These are phyloP conservation scores for Sitophilus oryzae DNA, from an alignment of 1,140 invertebrate species.

Conservation along the genomic window DNA sequence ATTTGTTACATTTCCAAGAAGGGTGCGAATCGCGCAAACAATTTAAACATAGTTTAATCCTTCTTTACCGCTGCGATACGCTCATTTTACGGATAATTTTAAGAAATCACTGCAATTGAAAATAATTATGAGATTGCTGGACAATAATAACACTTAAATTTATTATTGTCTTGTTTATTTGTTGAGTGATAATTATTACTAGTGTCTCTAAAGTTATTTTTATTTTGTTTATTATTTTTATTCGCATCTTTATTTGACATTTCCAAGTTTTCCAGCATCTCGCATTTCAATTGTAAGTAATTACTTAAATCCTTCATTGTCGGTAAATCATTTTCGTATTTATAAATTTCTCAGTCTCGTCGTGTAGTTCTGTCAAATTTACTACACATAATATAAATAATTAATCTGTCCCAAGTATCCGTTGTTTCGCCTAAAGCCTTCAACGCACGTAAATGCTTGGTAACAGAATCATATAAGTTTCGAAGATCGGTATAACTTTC, in stretches of 20 bases:
- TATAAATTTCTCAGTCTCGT: constrained; percentile 25
- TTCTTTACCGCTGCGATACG: constrained; percentile 16
- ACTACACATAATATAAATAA: constrained; percentile 15
- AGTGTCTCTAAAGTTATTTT: constrained; percentile 1
- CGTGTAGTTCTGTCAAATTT: constrained; percentile 23
- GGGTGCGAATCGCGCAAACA: too few species aligned
- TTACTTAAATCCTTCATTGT: constrained; percentile 11
- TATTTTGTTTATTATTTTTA: constrained; percentile 1
- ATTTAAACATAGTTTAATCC: too few species aligned
- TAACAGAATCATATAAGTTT: constrained; percentile 5
- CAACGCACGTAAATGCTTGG: constrained; percentile 10
- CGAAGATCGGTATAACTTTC: constrained; percentile 7
- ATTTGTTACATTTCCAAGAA: too few species aligned
- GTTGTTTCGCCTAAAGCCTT: constrained; percentile 7
- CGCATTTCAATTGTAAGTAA: constrained; percentile 3
- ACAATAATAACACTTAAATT: constrained; percentile 6
- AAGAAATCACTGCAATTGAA: constrained; percentile 10
- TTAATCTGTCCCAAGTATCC: constrained; percentile 3
- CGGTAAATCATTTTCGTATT: constrained; percentile 2
- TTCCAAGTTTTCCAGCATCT: neutral
- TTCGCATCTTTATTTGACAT: too few species aligned
- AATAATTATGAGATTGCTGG: constrained; percentile 4
- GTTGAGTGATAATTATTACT: neutral
- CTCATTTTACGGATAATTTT: constrained; percentile 11
- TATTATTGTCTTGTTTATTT: constrained; percentile 2